Percentiles rank a stretch among this genome's conserved stretches.
These are phyloP conservation scores for Drosophila trichaetosa DNA, from an alignment of 2,888 invertebrate species.

Conservation along the genomic window DNA sequence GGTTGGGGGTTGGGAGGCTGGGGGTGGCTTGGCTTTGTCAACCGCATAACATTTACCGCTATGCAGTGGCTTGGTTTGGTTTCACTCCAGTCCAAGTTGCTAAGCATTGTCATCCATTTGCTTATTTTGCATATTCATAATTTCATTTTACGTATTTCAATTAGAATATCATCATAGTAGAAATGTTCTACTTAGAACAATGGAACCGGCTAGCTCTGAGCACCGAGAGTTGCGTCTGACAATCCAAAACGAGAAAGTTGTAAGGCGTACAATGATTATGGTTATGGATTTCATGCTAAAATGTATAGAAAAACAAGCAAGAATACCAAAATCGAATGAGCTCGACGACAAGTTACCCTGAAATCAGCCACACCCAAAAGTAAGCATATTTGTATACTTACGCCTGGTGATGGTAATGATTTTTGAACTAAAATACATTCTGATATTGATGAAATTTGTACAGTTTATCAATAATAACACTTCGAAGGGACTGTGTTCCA, in stretches of 20 bases:
- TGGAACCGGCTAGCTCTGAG: conserved; percentile 40
- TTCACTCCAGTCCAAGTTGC: conserved; percentile 62
- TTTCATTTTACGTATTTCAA: conserved; percentile 81
- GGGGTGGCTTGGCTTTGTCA: conserved; percentile 22
- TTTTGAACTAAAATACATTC: background rate
- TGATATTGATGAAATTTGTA: background rate
- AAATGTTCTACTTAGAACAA: conserved; percentile 66
- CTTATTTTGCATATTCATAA: conserved; percentile 82
- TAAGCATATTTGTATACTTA: background rate
- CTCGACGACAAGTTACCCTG: background rate
- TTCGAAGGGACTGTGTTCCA: background rate
- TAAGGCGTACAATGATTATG: conserved; percentile 19
- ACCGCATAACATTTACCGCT: conserved; percentile 70
- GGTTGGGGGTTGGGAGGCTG: background rate
- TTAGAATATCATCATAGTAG: conserved; percentile 78
- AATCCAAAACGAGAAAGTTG: conserved; percentile 29
- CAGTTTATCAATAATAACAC: background rate
- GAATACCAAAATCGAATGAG: background rate
- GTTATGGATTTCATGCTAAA: conserved; percentile 1
- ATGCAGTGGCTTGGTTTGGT: conserved; percentile 53
- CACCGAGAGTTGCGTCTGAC: background rate
- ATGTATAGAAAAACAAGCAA: background rate
- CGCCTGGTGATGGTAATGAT: background rate
- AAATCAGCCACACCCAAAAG: background rate
- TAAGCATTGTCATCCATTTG: conserved; percentile 81